A percentile compares a stretch with the other conserved stretches of the same genome.
phyloP scores from a whole-genome alignment of 2,888 invertebrate genomes.

The Fabriciana adippe region DNA sequence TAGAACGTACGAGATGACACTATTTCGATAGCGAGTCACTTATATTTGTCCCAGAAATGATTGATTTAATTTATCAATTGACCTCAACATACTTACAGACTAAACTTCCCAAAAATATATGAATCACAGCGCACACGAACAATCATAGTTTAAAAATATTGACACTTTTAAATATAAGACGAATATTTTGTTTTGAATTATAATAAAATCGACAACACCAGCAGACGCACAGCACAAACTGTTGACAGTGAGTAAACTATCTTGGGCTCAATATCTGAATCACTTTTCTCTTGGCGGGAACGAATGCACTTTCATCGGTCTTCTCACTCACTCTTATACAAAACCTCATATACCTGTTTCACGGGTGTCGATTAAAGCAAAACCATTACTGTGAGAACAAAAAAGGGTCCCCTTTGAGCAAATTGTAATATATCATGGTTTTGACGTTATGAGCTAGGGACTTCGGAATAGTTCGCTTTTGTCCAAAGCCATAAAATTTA shows the following conservation, averaged over 20 bases:
- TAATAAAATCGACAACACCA: constrained; percentile 49
- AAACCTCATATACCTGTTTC: constrained; percentile 32
- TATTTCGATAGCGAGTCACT: constrained; percentile 20
- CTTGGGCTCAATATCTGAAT: constrained; percentile 65
- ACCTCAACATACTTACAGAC: constrained; percentile 34
- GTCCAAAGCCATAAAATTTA: constrained; percentile 72
- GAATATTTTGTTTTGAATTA: constrained; percentile 18
- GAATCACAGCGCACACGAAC: constrained; percentile 10
- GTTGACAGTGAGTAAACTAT: constrained; percentile 72
- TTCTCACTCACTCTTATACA: constrained; percentile 51
- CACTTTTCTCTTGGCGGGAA: constrained; percentile 75
- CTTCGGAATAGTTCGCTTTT: constrained; percentile 64
- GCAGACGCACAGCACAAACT: constrained; percentile 66
- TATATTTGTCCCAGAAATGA: constrained; percentile 30
- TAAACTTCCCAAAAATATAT: constrained; percentile 19
- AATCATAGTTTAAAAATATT: not conserved
- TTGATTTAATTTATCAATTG: constrained; percentile 33
- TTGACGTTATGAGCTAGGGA: constrained; percentile 76
- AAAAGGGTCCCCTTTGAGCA: constrained; percentile 81
- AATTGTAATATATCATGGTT: constrained; percentile 81
- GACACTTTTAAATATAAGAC: not conserved
- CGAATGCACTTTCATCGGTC: constrained; percentile 57
- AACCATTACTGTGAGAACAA: constrained; percentile 80
- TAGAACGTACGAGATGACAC: constrained; percentile 28
- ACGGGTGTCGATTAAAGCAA: constrained; percentile 73